These are phyloP conservation scores for Amblyjoppa proteus DNA, from an alignment of 2,888 invertebrate species.

Conservation along the genomic window DNA sequence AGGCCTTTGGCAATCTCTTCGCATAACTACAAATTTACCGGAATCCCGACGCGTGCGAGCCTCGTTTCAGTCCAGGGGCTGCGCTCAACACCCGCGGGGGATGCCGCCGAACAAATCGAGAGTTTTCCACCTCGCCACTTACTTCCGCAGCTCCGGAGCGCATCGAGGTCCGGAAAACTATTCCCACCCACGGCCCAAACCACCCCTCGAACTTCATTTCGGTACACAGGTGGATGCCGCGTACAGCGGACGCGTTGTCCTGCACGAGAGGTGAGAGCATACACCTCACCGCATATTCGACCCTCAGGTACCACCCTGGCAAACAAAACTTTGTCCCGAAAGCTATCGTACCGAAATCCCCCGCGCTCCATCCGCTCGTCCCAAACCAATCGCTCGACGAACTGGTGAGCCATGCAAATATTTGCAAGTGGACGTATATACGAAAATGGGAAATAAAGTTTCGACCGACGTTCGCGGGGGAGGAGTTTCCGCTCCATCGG, in stretches of 20 bases:
- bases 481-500: not conserved
- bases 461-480: not conserved
- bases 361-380: not conserved
- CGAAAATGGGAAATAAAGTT: constrained; percentile 53
- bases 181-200: not conserved
- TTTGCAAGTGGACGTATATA: constrained; percentile 43
- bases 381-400: constrained; percentile 13
- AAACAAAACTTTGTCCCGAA: constrained; percentile 33
- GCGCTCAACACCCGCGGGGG: not conserved
- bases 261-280: not conserved
- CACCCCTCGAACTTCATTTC: not conserved
- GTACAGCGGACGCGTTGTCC: not conserved
- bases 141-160: not conserved
- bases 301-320: not conserved
- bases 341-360: not conserved
- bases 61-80: constrained; percentile 26
- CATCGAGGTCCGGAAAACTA: not conserved
- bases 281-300: constrained; percentile 14
- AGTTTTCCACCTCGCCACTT: not conserved
- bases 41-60: constrained; percentile 36
- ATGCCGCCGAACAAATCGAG: constrained; percentile 6
- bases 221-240: not conserved
- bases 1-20: constrained; percentile 64
- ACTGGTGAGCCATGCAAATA: constrained; percentile 48
- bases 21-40: constrained; percentile 55